Percentiles rank a stretch among this genome's conserved stretches.
phyloP scores from a whole-genome alignment of 2,888 invertebrate genomes.

The Loripinus fragilis region DNA sequence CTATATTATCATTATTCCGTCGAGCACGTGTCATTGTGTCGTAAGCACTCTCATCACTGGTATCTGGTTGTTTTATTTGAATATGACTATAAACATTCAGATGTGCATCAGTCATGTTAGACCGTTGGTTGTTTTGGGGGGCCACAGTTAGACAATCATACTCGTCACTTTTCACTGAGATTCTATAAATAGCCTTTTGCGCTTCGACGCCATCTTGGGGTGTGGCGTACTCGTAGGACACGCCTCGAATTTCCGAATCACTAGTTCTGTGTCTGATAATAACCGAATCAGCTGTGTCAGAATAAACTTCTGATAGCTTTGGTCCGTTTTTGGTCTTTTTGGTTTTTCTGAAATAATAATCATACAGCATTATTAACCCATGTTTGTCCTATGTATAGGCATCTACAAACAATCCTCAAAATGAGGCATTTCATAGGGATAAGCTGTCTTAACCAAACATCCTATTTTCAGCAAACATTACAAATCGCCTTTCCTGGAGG shows the following conservation, averaged over 20 bases:
- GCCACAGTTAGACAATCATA: not conserved
- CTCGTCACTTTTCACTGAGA: not conserved
- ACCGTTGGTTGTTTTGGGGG: not conserved
- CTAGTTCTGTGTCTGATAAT: not conserved
- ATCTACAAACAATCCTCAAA: no score
- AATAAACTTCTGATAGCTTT: not conserved
- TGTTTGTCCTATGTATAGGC: no score
- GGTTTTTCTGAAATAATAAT: not conserved
- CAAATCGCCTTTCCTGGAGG: no score
- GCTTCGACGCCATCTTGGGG: not conserved
- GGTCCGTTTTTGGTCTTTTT: not conserved
- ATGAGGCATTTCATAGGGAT: no score
- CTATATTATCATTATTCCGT: no score
- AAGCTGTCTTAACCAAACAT: no score
- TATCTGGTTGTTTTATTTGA: not conserved
- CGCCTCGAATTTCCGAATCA: not conserved
- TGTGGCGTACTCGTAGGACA: slow-evolving; percentile 3
- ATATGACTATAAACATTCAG: not conserved
- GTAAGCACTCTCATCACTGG: not conserved
- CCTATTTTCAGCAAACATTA: no score
- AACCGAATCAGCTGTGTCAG: not conserved
- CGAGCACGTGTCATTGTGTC: not conserved
- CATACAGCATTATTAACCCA: not conserved
- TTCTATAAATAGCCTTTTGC: not conserved
- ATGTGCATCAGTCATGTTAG: not conserved